phyloP scores from a whole-genome alignment of 2,888 invertebrate species.

The Pterobdella sp. region DNA sequence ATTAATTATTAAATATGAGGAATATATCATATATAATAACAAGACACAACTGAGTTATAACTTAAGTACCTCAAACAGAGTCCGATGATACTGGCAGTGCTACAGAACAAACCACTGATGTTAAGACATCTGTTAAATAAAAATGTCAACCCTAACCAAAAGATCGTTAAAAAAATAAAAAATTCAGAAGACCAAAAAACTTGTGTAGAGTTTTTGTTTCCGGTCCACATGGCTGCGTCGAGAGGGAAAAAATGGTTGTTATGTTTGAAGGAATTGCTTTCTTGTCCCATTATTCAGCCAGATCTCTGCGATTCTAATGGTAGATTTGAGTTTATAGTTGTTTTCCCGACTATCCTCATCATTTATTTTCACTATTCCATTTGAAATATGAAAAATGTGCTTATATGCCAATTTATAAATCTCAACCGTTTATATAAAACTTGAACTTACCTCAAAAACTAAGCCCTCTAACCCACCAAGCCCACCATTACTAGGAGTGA shows the following conservation, averaged over 20 bases:
- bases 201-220: constrained; percentile 12
- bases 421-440: too few species aligned
- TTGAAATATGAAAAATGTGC: too few species aligned
- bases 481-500: neutral
- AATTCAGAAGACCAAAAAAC: neutral
- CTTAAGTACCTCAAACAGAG: constrained; percentile 20
- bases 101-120: constrained; percentile 21
- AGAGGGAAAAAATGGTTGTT: constrained; percentile 23
- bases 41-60: neutral
- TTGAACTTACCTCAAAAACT: too few species aligned
- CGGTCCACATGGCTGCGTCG: constrained; percentile 25
- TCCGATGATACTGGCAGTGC: constrained; percentile 24
- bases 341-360: too few species aligned
- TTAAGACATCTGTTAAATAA: constrained; percentile 4
- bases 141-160: constrained; percentile 13
- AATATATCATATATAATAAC: neutral
- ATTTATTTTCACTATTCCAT: too few species aligned
- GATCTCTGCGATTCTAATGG: constrained; percentile 15
- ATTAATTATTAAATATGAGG: neutral
- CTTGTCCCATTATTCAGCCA: neutral
- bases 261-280: constrained; percentile 26
- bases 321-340: too few species aligned
- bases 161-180: neutral
- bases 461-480: neutral
- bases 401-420: too few species aligned